Conservation (phyloP, 2,113 vertebrate genomes). For the Crotalus horridus region DNA sequence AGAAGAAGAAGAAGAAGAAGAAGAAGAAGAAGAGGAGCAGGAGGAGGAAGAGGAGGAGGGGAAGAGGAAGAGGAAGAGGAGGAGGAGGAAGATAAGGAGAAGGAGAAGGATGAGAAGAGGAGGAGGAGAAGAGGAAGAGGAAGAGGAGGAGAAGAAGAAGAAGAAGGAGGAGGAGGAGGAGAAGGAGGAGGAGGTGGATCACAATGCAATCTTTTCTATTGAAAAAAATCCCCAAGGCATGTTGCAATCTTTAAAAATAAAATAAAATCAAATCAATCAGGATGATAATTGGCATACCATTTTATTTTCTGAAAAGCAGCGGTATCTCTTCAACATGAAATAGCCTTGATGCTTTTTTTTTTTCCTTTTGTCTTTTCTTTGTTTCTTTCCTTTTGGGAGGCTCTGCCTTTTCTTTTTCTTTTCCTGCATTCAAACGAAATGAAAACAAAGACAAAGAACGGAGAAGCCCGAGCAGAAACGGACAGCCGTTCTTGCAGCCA, state of each 20-base stretch:
- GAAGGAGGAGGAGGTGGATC: fast-evolving
- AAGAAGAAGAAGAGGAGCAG: fast-evolving
- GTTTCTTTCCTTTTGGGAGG: not conserved
- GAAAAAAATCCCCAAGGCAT: not conserved
- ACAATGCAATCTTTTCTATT: not conserved
- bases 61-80: too few relatives aligned
- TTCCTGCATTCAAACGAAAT: not conserved
- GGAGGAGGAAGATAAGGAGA: too few relatives aligned
- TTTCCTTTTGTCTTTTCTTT: not conserved
- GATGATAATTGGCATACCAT: not conserved
- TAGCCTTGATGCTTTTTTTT: not conserved
- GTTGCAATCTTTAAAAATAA: not conserved
- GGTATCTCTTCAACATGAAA: not conserved
- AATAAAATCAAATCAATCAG: not conserved
- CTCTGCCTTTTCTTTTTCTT: not conserved
- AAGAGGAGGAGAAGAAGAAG: too few relatives aligned
- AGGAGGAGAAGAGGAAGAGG: fast-evolving
- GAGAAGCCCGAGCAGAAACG: not conserved
- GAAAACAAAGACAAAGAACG: not conserved
- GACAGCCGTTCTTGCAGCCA: not conserved
- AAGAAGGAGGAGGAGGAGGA: fast-evolving
- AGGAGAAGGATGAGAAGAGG: too few relatives aligned
- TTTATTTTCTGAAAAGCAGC: not conserved
- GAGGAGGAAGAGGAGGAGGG: not conserved
- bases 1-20: too few relatives aligned